Evolutionary conservation across 2,797 vertebrate species (phyloP).

Genomic region (Epinephelus coioides): DNA sequence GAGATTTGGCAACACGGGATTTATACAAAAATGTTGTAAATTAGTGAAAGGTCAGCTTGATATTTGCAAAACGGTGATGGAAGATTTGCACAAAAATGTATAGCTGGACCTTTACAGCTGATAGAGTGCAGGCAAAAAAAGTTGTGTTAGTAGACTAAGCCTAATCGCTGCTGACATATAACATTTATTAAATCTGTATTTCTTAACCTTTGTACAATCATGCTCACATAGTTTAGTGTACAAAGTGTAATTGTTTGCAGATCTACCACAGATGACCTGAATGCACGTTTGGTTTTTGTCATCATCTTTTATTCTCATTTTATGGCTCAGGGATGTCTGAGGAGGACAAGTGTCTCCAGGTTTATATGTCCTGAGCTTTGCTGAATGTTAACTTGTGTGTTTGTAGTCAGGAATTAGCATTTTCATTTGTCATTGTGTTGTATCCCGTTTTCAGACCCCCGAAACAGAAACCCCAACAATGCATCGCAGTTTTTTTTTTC

Average conservation of each 20-base stretch:
- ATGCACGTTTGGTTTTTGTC: neutral
- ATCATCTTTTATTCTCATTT: neutral
- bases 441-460: constrained; percentile 8
- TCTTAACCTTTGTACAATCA: neutral
- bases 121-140: neutral
- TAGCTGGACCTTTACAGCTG: neutral
- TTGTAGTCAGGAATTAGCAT: neutral
- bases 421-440: constrained; percentile 22
- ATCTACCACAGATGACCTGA: neutral
- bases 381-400: neutral
- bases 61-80: neutral
- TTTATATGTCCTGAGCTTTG: neutral
- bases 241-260: neutral
- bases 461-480: constrained; percentile 53
- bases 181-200: neutral
- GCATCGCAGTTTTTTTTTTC: constrained; percentile 39
- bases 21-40: neutral
- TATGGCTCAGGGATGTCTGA: neutral
- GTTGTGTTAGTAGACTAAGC: neutral
- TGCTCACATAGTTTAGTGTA: neutral
- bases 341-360: neutral
- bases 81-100: neutral
- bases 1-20: neutral
- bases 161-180: neutral
- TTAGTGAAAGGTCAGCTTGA: neutral